phyloP scores from a whole-genome alignment of 2,797 vertebrate species.

The Anniella stebbinsi region DNA sequence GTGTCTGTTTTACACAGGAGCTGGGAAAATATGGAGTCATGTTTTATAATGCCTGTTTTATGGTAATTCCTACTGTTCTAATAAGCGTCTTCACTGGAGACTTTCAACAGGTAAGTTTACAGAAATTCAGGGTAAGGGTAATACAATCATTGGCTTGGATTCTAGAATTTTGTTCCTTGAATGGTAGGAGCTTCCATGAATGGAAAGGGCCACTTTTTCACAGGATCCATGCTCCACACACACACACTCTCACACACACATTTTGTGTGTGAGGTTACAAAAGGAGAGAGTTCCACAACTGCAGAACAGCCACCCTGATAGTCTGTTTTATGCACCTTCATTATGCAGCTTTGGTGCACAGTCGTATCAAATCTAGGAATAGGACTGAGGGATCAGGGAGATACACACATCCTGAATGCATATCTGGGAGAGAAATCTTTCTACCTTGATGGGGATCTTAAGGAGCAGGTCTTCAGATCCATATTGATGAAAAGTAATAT shows the following conservation, averaged over 20 bases:
- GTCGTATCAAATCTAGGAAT: background rate
- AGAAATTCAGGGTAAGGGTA: background rate
- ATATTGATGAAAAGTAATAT: background rate
- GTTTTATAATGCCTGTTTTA: conserved; percentile 93
- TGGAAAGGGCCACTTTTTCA: background rate
- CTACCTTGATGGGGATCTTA: background rate
- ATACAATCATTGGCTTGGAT: background rate
- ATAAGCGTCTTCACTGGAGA: conserved; percentile 88
- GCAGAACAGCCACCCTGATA: background rate
- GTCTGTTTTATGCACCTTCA: background rate
- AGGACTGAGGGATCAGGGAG: too few species aligned
- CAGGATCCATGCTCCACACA: background rate
- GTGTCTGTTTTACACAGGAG: conserved; percentile 79
- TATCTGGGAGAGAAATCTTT: background rate
- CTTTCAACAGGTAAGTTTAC: conserved; percentile 82
- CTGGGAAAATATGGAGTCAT: conserved; percentile 92
- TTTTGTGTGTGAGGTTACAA: background rate
- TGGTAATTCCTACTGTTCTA: conserved; percentile 87
- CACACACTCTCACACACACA: too few species aligned
- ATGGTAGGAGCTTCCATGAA: background rate
- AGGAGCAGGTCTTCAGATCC: background rate
- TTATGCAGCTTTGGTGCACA: background rate
- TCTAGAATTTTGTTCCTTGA: background rate
- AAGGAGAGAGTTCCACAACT: background rate
- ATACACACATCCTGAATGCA: background rate